phyloP scores from a whole-genome alignment of 2,113 vertebrate species.

The Sebastes fasciatus region DNA sequence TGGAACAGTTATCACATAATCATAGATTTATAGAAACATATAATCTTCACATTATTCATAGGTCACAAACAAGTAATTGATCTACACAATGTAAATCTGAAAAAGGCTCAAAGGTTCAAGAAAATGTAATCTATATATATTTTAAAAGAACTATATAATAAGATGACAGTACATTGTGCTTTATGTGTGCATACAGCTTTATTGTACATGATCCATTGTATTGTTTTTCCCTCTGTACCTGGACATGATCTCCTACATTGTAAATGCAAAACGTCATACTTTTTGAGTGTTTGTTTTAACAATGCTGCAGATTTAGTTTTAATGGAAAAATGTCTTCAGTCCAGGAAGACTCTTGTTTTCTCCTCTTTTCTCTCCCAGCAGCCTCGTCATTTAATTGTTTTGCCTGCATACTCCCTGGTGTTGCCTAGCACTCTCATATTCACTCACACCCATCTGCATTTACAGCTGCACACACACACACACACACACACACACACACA shows the following conservation, averaged over 20 bases:
- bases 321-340: neutral
- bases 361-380: neutral
- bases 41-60: neutral
- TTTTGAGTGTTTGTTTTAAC: slow-evolving; percentile 9
- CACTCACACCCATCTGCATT: slow-evolving; percentile 9
- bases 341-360: neutral
- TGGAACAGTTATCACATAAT: neutral
- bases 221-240: neutral
- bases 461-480: neutral
- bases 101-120: neutral
- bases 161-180: neutral
- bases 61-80: neutral
- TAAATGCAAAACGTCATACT: neutral
- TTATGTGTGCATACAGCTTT: neutral
- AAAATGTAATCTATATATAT: neutral
- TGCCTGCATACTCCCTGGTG: slow-evolving; percentile 11
- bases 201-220: neutral
- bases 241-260: neutral
- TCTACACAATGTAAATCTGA: neutral
- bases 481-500: neutral
- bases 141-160: neutral
- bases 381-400: slow-evolving; percentile 11
- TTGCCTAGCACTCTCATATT: slow-evolving; percentile 6
- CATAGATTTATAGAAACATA: neutral
- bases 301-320: neutral